These are phyloP conservation scores for Amblyjoppa fuscipennis DNA, from an alignment of 2,888 invertebrate genomes.

Conservation along the genomic window DNA sequence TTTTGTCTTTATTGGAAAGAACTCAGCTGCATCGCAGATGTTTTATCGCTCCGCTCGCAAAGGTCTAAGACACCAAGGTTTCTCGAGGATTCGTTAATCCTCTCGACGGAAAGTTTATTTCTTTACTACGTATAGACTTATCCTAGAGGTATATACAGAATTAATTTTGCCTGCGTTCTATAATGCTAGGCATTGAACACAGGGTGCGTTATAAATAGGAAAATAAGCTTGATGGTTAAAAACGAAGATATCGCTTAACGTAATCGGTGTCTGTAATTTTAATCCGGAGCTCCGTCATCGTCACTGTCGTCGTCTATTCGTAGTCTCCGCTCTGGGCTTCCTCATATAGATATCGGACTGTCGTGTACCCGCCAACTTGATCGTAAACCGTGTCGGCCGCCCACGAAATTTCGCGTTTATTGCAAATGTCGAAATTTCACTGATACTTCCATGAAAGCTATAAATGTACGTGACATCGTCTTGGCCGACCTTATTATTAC, in stretches of 20 bases:
- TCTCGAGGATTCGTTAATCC: too few relatives aligned
- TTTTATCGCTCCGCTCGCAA: too few relatives aligned
- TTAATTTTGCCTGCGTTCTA: too few relatives aligned
- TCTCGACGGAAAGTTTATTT: too few relatives aligned
- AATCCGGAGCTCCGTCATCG: slow-evolving; percentile 11
- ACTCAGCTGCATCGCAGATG: too few relatives aligned
- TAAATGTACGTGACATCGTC: slow-evolving; percentile 75
- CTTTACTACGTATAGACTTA: too few relatives aligned
- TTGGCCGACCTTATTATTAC: slow-evolving; percentile 74
- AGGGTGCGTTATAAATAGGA: neutral
- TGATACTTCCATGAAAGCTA: slow-evolving; percentile 72
- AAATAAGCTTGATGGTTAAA: neutral
- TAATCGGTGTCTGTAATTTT: slow-evolving; percentile 46
- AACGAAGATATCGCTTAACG: slow-evolving; percentile 21
- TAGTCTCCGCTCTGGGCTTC: neutral
- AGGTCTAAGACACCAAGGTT: too few relatives aligned
- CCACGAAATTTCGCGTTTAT: slow-evolving; percentile 72
- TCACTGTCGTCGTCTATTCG: slow-evolving; percentile 10
- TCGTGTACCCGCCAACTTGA: neutral
- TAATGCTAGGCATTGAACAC: too few relatives aligned
- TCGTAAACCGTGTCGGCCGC: slow-evolving; percentile 69
- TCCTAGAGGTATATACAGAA: too few relatives aligned
- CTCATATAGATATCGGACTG: slow-evolving; percentile 39
- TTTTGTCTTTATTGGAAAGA: too few relatives aligned
- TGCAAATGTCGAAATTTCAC: slow-evolving; percentile 73